A percentile compares a stretch with the other conserved stretches of the same genome.
phyloP scores from a whole-genome alignment of 2,113 vertebrate species.

The Phyllostomus hastatus region DNA sequence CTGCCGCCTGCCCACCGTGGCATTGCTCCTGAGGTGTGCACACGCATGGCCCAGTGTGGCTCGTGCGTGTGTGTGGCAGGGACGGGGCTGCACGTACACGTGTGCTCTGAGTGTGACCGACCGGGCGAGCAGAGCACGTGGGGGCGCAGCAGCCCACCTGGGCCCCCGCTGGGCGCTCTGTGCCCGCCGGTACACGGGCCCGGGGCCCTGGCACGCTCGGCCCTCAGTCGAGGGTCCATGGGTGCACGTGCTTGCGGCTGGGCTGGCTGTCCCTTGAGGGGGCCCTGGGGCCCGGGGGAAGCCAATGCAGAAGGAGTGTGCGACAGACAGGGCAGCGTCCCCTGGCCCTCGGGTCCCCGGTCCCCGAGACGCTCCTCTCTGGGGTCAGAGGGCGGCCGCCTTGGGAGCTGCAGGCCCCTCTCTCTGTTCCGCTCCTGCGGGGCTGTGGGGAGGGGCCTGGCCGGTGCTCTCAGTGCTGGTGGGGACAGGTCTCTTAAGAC shows the following conservation, averaged over 20 bases:
- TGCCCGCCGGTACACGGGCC: background rate
- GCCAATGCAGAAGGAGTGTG: background rate
- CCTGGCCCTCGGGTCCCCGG: fast-evolving
- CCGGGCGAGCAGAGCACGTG: fast-evolving
- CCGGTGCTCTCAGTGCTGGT: background rate
- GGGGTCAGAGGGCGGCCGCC: background rate
- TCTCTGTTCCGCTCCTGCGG: fast-evolving
- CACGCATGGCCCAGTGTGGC: fast-evolving
- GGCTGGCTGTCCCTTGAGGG: background rate
- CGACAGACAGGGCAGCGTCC: fast-evolving
- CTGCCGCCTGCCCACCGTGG: no score
- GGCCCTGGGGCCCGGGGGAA: fast-evolving
- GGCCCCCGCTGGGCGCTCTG: background rate
- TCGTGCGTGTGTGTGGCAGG: fast-evolving
- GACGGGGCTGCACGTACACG: background rate
- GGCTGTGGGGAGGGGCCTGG: fast-evolving
- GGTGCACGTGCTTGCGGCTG: fast-evolving
- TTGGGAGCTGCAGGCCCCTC: fast-evolving
- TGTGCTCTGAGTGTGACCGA: fast-evolving
- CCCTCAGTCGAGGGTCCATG: background rate
- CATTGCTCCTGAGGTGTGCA: background rate
- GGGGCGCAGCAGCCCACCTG: fast-evolving
- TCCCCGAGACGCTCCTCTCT: fast-evolving
- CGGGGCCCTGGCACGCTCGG: fast-evolving
- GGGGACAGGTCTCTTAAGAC: background rate